Evolutionary conservation across 2,113 vertebrate genomes (phyloP), one percentile per base, ranked within the genome.

Genomic region (Prochilodus magdalenae): DNA sequence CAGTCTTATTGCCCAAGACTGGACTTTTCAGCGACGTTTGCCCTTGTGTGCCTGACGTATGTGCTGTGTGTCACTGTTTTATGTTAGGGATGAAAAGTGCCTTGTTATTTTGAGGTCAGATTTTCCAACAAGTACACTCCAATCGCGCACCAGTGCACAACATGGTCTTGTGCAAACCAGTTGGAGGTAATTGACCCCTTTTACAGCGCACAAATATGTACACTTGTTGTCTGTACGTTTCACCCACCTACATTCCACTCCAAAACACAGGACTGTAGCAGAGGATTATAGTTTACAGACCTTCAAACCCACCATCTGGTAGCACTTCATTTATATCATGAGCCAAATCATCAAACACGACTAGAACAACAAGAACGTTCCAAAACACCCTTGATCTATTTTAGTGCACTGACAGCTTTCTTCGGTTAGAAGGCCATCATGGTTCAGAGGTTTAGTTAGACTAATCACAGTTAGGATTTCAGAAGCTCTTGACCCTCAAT

Each of bases 1-100:
- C 79, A 74, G 75, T 27, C n/a, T 33, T 51, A 55, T 75, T 84
- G 24, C 53, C 26, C 47, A 80, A 65, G 22, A 33, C 30, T 53
- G 69, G 29, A 36, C 67, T 70, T 59, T n/a, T 24, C 20, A 10
- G 51, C 30, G 55, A 36, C 36, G 49, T 79, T 57, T 79, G 49
- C 33, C 20, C 66, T 67, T 53, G 26, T 70, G 33, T 44, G 33
- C 8, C 18, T 40, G n/a, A 60, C 65, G 18, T 13, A 14, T 27
- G 7, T 40, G 36, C 24, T 30, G 4, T 27, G 24, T 36, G 76
- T 55, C 29, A 55, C 13, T 22, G 65, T 40, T 26, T 55, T 70
- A 36, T 27, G 66, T 26, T 55, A 22, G 49, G n/a, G 2, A 11
- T 24, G 7, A 7, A 55, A 30, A 14, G 12, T 53, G 59, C 62